A percentile compares a stretch with the other conserved stretches of the same genome.
Evolutionary conservation across 2,113 vertebrate species (phyloP).

Genomic region (Megaceryle torquata): DNA sequence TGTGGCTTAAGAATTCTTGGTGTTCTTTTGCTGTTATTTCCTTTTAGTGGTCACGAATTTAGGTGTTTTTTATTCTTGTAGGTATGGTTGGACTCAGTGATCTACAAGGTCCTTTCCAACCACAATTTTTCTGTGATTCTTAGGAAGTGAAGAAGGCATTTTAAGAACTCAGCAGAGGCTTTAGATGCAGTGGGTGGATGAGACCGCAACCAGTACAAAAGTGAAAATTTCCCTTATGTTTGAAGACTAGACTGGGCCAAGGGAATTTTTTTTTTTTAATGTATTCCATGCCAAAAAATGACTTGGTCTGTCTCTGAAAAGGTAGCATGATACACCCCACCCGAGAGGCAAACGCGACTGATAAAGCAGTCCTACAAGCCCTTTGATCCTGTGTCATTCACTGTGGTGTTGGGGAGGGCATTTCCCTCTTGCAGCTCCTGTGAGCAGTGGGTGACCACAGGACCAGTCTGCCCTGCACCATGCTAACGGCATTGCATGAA

Average conservation of each 20-base stretch:
- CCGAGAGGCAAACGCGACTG: not conserved
- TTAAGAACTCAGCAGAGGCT: fast-evolving
- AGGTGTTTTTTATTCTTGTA: no score
- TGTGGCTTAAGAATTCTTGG: not conserved
- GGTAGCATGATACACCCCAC: not conserved
- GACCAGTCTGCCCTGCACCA: not conserved
- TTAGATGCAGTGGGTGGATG: not conserved
- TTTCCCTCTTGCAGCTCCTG: not conserved
- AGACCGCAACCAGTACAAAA: not conserved
- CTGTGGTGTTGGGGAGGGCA: not conserved
- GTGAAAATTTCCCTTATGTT: not conserved
- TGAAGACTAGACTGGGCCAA: not conserved
- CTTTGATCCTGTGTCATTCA: not conserved
- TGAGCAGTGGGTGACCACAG: not conserved
- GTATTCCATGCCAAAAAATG: not conserved
- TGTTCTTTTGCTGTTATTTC: no score
- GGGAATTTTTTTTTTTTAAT: not conserved
- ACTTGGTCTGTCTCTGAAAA: not conserved
- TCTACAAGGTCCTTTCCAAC: no score
- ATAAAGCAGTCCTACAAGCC: not conserved
- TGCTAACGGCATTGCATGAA: fast-evolving
- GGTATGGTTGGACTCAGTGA: no score
- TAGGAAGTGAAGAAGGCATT: not conserved
- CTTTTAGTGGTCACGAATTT: no score
- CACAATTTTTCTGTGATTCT: not conserved